Evolutionary conservation across 2,888 invertebrate genomes (phyloP).

Genomic region (Norana najaformis): DNA sequence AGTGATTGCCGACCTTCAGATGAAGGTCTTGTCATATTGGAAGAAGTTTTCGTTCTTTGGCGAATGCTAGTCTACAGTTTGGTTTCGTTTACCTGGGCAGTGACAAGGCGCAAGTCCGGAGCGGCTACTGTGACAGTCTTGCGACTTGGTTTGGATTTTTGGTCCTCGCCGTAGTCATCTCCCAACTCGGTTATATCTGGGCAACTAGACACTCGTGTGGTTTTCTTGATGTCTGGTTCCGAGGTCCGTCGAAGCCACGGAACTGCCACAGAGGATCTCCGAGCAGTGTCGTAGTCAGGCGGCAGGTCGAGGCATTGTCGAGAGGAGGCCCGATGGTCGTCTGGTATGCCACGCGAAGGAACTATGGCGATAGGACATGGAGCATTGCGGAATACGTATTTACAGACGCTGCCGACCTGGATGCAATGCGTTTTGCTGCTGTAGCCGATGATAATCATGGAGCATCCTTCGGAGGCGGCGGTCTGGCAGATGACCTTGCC

Average conservation of each 20-base stretch:
- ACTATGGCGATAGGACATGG: not conserved
- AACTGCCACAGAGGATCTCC: not conserved
- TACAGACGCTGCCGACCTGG: slow-evolving; percentile 1
- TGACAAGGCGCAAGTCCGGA: not conserved
- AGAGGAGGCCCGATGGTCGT: not conserved
- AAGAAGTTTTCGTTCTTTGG: not conserved
- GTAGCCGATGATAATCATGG: slow-evolving; percentile 17
- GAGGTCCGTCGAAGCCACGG: not conserved
- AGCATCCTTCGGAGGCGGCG: not conserved
- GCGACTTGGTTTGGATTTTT: not conserved
- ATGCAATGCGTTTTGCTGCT: not conserved
- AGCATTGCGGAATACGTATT: slow-evolving; percentile 22
- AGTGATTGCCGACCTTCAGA: not conserved
- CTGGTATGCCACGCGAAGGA: not conserved
- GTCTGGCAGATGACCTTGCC: slow-evolving; percentile 10
- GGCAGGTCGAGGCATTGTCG: not conserved
- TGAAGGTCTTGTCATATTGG: not conserved
- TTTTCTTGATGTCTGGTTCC: not conserved
- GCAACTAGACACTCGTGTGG: not conserved
- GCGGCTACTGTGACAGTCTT: not conserved
- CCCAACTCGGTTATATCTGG: not conserved
- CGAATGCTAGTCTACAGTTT: not conserved
- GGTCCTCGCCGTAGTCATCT: not conserved
- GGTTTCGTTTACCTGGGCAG: not conserved
- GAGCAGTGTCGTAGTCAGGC: not conserved